Base-by-base conservation (phyloP, 2,113 vertebrate species). In the Microtus ochrogaster region DNA sequence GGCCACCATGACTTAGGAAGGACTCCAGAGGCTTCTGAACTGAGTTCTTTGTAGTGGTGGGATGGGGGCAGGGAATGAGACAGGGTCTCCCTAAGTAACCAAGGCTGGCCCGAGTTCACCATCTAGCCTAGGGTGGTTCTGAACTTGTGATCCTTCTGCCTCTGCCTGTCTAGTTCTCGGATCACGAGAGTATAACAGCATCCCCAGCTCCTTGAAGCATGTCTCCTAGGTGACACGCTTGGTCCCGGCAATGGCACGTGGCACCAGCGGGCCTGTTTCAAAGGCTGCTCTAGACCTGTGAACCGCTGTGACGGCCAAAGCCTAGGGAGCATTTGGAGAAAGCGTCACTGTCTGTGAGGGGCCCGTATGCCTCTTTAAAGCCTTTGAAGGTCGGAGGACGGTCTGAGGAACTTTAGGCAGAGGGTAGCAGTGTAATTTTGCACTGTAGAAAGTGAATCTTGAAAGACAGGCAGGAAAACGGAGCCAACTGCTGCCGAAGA, bases 401-500 rank as follows among this genome's bases (percentile, higher is more conserved):
- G 77, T 33, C 85, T 49, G 39, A 81, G 76, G 21, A 5, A 79
- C 68, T 94, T 72, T 74, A 63, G 90, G 41, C 11, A 63, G 77
- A 1, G 7, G 9, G 16, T 89, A 73, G 72, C 47, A 47, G 24
- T 9, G 28, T 41, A 28, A 49, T 72, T 90, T 76, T 93, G 36
- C 63, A 30, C 65, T 72, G 81, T 87, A 95, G 82, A 94, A 94
- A 86, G 58, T 68, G 12, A 19, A 28, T 72, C 16, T 91, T 92
- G 63, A 90, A 86, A 92, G 72, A 81, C 44, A 52, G 24, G 44
- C 58, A 85, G 39, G 28, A 77, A 76, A 44, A 49, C 44, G 91
- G 66, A 78, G 73, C 52, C 39, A n/a, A 39, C 22, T 77, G 17
- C 83, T 47, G 79, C 66, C 73, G 39, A 82, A 82, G 58, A 63